These are phyloP conservation scores for Steinernema hermaphroditum DNA, from an alignment of 2,888 invertebrate genomes.

Conservation along the genomic window DNA sequence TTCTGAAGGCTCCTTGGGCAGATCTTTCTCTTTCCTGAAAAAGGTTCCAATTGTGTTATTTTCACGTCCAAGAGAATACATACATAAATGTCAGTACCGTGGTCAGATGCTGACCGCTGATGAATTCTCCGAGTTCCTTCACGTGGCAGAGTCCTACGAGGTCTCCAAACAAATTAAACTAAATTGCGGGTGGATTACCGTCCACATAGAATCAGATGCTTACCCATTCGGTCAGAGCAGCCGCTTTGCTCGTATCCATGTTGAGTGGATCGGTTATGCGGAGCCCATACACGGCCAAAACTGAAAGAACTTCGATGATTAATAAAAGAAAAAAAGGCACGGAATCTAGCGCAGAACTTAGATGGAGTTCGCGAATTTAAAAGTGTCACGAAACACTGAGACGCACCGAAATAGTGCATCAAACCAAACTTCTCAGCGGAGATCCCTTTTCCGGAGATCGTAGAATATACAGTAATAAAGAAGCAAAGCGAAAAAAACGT, in stretches of 20 bases:
- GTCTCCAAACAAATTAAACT: slow-evolving; percentile 20
- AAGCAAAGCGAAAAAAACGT: too few relatives aligned
- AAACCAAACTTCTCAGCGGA: too few relatives aligned
- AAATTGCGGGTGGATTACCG: background rate
- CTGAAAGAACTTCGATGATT: too few relatives aligned
- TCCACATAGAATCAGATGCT: background rate
- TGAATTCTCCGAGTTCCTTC: slow-evolving; percentile 15
- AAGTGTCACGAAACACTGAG: too few relatives aligned
- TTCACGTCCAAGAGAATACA: background rate
- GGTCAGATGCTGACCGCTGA: slow-evolving; percentile 4
- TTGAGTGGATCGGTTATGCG: background rate
- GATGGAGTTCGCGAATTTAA: too few relatives aligned
- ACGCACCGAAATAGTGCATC: too few relatives aligned
- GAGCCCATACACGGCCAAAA: too few relatives aligned
- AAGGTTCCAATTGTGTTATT: background rate
- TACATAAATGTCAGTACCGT: slow-evolving; percentile 17
- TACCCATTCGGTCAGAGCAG: slow-evolving; percentile 13
- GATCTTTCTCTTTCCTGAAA: slow-evolving; percentile 12
- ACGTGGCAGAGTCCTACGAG: slow-evolving; percentile 8
- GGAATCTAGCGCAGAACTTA: too few relatives aligned
- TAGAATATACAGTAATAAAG: too few relatives aligned
- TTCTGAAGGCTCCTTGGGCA: background rate
- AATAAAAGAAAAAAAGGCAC: too few relatives aligned
- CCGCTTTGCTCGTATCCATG: background rate
- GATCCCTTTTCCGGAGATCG: too few relatives aligned